Percentiles rank a stretch among this genome's conserved stretches.
These are phyloP conservation scores for Pangasius krempfi DNA, from an alignment of 2,797 vertebrate genomes.

Conservation along the genomic window DNA sequence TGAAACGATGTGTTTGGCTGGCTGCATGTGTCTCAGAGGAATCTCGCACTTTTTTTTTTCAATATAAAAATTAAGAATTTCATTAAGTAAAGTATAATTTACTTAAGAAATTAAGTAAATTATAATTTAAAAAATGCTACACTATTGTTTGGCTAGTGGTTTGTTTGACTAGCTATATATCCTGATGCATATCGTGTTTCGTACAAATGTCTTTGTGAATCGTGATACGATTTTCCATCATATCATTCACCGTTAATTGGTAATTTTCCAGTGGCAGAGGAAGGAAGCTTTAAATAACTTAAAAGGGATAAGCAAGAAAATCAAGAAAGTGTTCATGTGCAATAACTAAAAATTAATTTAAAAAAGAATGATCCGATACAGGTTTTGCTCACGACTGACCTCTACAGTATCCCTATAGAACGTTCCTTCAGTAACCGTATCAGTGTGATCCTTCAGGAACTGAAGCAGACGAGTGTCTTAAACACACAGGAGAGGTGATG, in stretches of 20 bases:
- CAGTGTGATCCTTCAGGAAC: not conserved
- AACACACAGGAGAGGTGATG: not conserved
- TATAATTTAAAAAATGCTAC: not conserved
- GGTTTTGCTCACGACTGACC: not conserved
- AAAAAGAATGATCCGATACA: not conserved
- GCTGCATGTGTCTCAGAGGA: not conserved
- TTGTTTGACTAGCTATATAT: not conserved
- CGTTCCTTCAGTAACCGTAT: constrained; percentile 6
- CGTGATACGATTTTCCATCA: not conserved
- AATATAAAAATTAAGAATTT: not conserved
- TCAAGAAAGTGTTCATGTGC: not conserved
- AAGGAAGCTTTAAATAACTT: not conserved
- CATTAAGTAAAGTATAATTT: no score
- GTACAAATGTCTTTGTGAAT: not conserved
- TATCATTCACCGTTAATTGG: not conserved
- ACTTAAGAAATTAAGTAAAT: not conserved
- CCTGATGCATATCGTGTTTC: not conserved
- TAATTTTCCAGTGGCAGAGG: not conserved
- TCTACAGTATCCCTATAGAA: constrained; percentile 1
- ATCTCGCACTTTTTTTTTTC: not conserved
- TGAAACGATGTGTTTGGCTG: not conserved
- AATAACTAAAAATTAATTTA: not conserved
- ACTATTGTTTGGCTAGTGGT: not conserved
- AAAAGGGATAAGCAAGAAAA: not conserved
- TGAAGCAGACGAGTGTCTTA: not conserved